Evolutionary conservation across 2,113 vertebrate species (phyloP).

Genomic region (Spea bombifrons): DNA sequence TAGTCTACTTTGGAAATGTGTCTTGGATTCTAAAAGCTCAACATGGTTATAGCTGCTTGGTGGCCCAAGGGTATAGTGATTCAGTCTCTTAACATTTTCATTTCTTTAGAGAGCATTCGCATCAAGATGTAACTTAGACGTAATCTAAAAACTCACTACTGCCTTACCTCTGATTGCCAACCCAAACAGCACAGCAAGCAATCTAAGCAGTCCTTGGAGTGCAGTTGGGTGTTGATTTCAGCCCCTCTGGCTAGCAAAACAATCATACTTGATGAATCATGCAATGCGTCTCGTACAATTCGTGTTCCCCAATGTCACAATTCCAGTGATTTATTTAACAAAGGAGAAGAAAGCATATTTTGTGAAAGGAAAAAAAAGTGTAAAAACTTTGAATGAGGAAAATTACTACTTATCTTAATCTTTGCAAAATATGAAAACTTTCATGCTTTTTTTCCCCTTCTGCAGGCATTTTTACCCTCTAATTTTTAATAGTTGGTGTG

Average conservation of each 20-base stretch:
- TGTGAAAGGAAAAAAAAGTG: background rate
- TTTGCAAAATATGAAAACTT: background rate
- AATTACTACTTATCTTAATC: background rate
- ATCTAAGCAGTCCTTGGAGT: slow-evolving; percentile 9
- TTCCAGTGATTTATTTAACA: slow-evolving; percentile 10
- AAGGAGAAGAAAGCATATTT: background rate
- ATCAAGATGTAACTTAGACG: slow-evolving; percentile 4
- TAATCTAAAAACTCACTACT: background rate
- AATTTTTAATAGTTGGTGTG: too few species aligned
- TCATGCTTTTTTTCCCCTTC: background rate
- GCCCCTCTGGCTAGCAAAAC: slow-evolving; percentile 17
- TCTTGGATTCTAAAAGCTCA: background rate
- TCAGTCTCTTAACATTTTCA: slow-evolving; percentile 2
- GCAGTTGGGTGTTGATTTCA: slow-evolving; percentile 6
- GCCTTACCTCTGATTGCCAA: slow-evolving; percentile 1
- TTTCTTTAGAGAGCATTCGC: slow-evolving; percentile 13
- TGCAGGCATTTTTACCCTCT: too few species aligned
- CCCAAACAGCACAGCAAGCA: slow-evolving; percentile 13
- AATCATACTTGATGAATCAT: slow-evolving; percentile 3
- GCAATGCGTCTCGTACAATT: slow-evolving; percentile 2
- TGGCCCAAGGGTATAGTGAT: slow-evolving; percentile 4
- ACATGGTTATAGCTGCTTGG: slow-evolving; percentile 6
- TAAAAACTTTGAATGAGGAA: slow-evolving; percentile 1
- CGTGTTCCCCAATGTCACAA: slow-evolving; percentile 7
- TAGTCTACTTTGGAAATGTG: background rate